Conservation (phyloP, 2,797 vertebrate genomes). For the Sebastes elongatus region DNA sequence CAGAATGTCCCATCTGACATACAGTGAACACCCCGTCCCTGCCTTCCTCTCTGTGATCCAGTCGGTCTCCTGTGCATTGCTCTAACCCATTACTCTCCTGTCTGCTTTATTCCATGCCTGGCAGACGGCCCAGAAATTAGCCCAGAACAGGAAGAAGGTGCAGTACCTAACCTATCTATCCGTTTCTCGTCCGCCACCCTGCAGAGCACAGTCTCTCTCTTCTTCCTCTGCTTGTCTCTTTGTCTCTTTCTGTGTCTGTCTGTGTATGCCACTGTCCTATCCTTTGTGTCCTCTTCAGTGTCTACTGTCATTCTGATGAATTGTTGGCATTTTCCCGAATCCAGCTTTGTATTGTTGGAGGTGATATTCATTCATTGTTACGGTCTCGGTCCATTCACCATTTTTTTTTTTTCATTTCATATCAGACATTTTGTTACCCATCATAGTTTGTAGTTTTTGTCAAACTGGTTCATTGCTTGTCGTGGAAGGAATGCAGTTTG, state of each 20-base stretch:
- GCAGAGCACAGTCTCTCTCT: neutral
- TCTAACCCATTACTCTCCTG: slow-evolving; percentile 40
- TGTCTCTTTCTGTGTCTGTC: neutral
- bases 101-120: slow-evolving; percentile 72
- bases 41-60: neutral
- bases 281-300: neutral
- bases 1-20: neutral
- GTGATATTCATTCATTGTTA: neutral
- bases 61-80: neutral
- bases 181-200: neutral
- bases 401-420: neutral
- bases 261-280: neutral
- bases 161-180: slow-evolving; percentile 81
- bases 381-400: neutral
- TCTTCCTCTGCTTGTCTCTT: neutral
- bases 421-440: neutral
- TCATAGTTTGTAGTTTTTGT: neutral
- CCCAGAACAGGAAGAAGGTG: slow-evolving; percentile 99
- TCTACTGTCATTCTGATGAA: neutral
- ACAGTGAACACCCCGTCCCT: neutral
- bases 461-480: neutral
- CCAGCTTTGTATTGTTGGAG: slow-evolving; percentile 2
- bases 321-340: slow-evolving; percentile 34
- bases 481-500: neutral
- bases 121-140: slow-evolving; percentile 99